phyloP scores from a whole-genome alignment of 2,113 vertebrate genomes.

The Poeciliopsis turrubarensis region DNA sequence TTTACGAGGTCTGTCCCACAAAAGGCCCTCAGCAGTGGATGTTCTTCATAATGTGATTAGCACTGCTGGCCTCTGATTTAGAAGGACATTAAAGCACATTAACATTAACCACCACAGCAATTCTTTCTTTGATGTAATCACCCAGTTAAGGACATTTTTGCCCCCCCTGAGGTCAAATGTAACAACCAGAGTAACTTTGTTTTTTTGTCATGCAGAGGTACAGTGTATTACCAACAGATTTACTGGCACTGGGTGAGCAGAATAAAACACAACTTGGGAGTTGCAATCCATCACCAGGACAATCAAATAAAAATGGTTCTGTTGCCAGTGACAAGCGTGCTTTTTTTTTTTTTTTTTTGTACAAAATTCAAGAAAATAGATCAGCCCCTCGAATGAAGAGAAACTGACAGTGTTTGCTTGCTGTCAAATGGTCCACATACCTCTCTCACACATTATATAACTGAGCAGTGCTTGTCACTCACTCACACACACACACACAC shows the following conservation, averaged over 20 bases:
- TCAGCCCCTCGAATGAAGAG: neutral
- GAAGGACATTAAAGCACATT: constrained; percentile 33
- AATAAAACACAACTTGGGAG: neutral
- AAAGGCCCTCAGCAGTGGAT: constrained; percentile 21
- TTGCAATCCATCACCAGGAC: neutral
- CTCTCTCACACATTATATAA: constrained; percentile 26
- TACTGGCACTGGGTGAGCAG: neutral
- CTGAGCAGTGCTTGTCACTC: constrained; percentile 14
- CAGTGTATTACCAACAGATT: neutral
- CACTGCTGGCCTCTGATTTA: constrained; percentile 3
- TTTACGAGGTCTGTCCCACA: neutral
- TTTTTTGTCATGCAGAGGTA: neutral
- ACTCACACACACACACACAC: constrained; percentile 8
- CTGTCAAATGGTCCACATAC: constrained; percentile 1
- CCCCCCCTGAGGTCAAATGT: constrained; percentile 6
- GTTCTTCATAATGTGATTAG: constrained; percentile 36
- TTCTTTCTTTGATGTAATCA: constrained; percentile 19
- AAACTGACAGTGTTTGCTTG: neutral
- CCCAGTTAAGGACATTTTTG: neutral
- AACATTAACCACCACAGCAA: constrained; percentile 31
- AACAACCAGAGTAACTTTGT: neutral
- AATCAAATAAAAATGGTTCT: neutral
- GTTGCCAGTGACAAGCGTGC: constrained; percentile 1
- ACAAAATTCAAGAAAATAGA: neutral
- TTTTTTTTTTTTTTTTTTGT: neutral